Percentiles rank a stretch among this genome's conserved stretches.
Evolutionary conservation across 2,888 invertebrate species (phyloP).

Genomic region (Yponomeuta malinellus): DNA sequence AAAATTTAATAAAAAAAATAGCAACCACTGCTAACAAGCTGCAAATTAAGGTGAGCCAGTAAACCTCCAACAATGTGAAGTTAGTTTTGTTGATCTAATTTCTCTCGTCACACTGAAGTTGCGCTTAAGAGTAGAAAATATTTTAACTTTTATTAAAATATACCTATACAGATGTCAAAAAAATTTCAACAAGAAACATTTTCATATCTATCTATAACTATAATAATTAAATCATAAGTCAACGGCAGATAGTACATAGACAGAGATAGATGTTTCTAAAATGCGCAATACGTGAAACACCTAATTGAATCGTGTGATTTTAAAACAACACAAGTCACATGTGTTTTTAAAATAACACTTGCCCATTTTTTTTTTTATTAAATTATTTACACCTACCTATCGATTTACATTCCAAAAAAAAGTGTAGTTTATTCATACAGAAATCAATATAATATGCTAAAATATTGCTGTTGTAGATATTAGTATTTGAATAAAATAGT

Average conservation of each 20-base stretch:
- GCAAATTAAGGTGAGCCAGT: constrained; percentile 17
- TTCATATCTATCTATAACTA: constrained; percentile 35
- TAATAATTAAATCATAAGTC: constrained; percentile 23
- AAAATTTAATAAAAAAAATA: constrained; percentile 35
- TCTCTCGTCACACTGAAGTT: constrained; percentile 71
- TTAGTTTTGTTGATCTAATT: constrained; percentile 33
- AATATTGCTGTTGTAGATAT: too few relatives aligned
- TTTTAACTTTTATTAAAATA: constrained; percentile 51
- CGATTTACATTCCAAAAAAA: too few relatives aligned
- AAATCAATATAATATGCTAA: too few relatives aligned
- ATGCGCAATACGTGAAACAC: constrained; percentile 3
- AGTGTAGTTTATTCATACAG: too few relatives aligned
- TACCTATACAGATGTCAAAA: constrained; percentile 55
- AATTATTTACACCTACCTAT: too few relatives aligned
- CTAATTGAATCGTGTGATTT: too few relatives aligned
- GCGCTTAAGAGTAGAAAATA: constrained; percentile 66
- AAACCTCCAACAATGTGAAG: constrained; percentile 6
- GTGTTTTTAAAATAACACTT: too few relatives aligned
- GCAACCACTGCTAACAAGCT: constrained; percentile 15
- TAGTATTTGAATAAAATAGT: too few relatives aligned
- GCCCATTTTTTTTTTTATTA: too few relatives aligned
- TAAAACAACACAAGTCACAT: too few relatives aligned
- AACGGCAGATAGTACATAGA: constrained; percentile 23
- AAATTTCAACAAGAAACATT: constrained; percentile 54
- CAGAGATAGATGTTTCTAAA: constrained; percentile 2